Percentiles rank a stretch among this genome's conserved stretches.
phyloP scores from a whole-genome alignment of 2,113 vertebrate genomes.

The Epinephelus fuscoguttatus region DNA sequence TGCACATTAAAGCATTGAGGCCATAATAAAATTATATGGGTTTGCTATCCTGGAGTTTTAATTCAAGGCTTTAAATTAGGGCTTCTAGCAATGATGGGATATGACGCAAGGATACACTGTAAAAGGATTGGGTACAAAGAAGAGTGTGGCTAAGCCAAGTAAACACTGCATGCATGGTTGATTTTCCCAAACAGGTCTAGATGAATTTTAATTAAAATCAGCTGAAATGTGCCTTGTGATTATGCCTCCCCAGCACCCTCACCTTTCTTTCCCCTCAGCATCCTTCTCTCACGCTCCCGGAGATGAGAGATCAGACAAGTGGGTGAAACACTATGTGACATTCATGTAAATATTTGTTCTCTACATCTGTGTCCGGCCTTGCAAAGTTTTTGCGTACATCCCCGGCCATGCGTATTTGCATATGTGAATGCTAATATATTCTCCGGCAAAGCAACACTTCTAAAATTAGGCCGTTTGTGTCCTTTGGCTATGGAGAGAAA shows the following conservation, averaged over 20 bases:
- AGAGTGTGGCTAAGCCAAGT: slow-evolving; percentile 47
- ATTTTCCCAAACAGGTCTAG: slow-evolving; percentile 54
- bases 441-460: slow-evolving; percentile 19
- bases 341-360: slow-evolving; percentile 32
- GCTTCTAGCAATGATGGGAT: slow-evolving; percentile 53
- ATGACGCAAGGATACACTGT: slow-evolving; percentile 40
- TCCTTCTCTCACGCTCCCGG: slow-evolving; percentile 18
- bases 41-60: slow-evolving; percentile 58
- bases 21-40: slow-evolving; percentile 66
- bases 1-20: slow-evolving; percentile 61
- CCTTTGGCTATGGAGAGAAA: slow-evolving; percentile 29
- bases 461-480: slow-evolving; percentile 19
- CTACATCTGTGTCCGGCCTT: not conserved
- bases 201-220: slow-evolving; percentile 49
- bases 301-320: slow-evolving; percentile 33
- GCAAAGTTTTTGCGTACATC: slow-evolving; percentile 19
- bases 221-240: slow-evolving; percentile 39
- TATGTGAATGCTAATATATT: slow-evolving; percentile 25
- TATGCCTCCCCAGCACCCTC: not conserved
- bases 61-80: slow-evolving; percentile 66
- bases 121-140: slow-evolving; percentile 37
- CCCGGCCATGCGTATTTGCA: slow-evolving; percentile 28
- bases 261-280: slow-evolving; percentile 13
- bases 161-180: slow-evolving; percentile 60
- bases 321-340: slow-evolving; percentile 23